These are phyloP conservation scores for Trogon surrucura DNA, from an alignment of 2,113 vertebrate genomes.

Conservation along the genomic window DNA sequence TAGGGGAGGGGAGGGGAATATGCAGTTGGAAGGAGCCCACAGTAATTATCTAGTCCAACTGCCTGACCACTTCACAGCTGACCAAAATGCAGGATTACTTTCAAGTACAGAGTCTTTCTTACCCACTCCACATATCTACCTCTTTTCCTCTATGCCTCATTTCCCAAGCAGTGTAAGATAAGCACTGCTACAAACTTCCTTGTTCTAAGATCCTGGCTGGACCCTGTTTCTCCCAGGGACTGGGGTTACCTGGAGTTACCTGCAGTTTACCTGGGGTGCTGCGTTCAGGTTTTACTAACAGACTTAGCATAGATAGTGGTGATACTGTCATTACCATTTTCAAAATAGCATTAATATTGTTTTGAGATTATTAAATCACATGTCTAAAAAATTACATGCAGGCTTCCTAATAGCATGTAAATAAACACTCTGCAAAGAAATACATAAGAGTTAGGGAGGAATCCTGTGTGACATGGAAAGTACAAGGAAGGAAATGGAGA, in stretches of 20 bases:
- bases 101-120: background rate
- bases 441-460: background rate
- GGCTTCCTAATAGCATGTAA: background rate
- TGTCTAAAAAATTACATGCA: background rate
- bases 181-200: background rate
- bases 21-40: background rate
- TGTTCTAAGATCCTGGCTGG: background rate
- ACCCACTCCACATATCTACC: background rate
- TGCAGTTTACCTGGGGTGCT: rapidly evolving
- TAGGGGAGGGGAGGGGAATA: background rate
- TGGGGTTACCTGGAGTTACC: background rate
- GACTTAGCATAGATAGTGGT: background rate
- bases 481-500: background rate
- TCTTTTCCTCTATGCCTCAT: background rate
- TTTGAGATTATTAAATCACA: background rate
- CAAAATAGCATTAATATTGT: background rate
- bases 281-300: background rate
- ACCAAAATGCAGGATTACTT: background rate
- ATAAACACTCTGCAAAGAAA: background rate
- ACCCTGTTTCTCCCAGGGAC: background rate
- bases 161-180: background rate
- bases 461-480: background rate
- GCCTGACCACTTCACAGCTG: background rate
- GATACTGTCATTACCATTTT: background rate
- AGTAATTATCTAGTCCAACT: background rate